Evolutionary conservation across 2,888 invertebrate genomes (phyloP), one percentile per base, ranked within the genome.

Genomic region (Apodemia arnacis): DNA sequence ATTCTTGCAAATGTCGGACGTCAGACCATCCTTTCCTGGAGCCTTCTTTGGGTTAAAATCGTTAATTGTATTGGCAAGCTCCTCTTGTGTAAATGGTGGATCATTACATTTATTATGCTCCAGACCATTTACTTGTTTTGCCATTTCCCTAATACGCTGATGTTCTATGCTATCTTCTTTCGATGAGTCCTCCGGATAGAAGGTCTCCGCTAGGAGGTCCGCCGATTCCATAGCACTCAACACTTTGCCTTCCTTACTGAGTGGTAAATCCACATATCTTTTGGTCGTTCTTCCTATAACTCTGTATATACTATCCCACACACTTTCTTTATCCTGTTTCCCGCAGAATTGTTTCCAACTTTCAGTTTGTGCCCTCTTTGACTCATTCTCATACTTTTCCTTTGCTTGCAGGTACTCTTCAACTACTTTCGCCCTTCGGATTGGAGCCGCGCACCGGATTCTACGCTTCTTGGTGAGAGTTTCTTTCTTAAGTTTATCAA

Each of bases 301-400:
- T n/a, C 84, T 87, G 24, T 89, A 91, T 6, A 93, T 88, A 1
- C 89, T 89, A 18, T 91, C 88, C n/a, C n/a, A n/a, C 90, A 91
- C 49, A 10, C 88, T 83, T 27, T 93, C 91, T 13, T 73, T 84
- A 0, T 87, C 87, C 31, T 93, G 92, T 18, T 31, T 90, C 1
- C 24, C n/a, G 41, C 93, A 94, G 49, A 91, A 93, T 1, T 81
- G 66, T 69, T 90, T 92, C 93, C 91, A 93, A 13, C 84, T 89
- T 1, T n/a, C 15, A 0, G 80, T 88, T 38, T 85, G n/a, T 87
- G 18, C 87, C 92, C n/a, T 69, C 3, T 41, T 15, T 0, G 54
- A 83, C 21, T 70, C n/a, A 1, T n/a, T 18, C 0, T 83, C 82
- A 73, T 92, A 31, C 34, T 76, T 31, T 76, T 85, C 84, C 78